Evolutionary conservation across 1,140 invertebrate genomes (phyloP).

Genomic region (Lysiphlebus fabarum): DNA sequence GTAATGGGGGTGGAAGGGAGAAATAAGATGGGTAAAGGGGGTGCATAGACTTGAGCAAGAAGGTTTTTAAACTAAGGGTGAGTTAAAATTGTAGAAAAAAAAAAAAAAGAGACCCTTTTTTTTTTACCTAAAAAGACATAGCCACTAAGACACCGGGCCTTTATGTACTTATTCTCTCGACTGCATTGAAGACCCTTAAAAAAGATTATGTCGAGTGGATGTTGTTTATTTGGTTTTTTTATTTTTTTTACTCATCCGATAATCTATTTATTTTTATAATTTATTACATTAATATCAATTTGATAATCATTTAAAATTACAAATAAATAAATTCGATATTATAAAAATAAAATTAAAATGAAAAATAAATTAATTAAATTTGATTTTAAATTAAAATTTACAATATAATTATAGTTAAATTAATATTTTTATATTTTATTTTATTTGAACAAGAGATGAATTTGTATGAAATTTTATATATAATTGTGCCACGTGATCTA

Average conservation of each 20-base stretch:
- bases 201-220: slow-evolving; percentile 40
- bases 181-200: slow-evolving; percentile 3
- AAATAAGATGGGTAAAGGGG: too few species aligned
- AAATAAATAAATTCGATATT: background rate
- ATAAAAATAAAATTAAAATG: too few species aligned
- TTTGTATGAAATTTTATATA: too few species aligned
- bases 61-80: too few species aligned
- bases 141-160: slow-evolving; percentile 28
- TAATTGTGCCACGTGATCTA: slow-evolving; percentile 36
- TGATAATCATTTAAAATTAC: background rate
- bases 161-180: slow-evolving; percentile 7
- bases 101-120: background rate
- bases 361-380: too few species aligned
- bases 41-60: too few species aligned
- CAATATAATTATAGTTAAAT: too few species aligned
- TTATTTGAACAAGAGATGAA: too few species aligned
- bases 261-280: background rate
- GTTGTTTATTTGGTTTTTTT: slow-evolving; percentile 29
- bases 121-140: background rate
- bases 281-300: background rate
- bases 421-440: too few species aligned
- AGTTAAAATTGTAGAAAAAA: background rate
- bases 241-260: background rate
- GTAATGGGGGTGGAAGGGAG: too few species aligned
- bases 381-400: too few species aligned